Percentiles rank a stretch among this genome's conserved stretches.
These are phyloP conservation scores for Mellilla xanthometata DNA, from an alignment of 2,888 invertebrate genomes.

Conservation along the genomic window DNA sequence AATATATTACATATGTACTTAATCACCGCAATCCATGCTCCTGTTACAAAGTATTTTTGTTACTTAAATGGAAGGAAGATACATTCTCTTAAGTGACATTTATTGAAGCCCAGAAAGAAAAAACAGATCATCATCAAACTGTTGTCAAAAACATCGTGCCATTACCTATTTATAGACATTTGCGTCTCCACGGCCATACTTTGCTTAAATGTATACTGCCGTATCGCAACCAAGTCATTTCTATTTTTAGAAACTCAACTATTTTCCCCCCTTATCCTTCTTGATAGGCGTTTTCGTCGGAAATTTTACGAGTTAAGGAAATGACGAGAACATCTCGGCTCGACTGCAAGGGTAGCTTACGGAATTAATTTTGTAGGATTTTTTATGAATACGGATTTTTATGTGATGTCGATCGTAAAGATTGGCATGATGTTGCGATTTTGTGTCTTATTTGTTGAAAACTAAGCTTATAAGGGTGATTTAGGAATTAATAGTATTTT, in stretches of 20 bases:
- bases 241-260: slow-evolving; percentile 36
- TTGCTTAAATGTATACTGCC: slow-evolving; percentile 33
- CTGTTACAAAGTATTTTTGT: too few species aligned
- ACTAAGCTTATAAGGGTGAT: too few species aligned
- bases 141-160: too few species aligned
- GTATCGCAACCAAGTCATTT: slow-evolving; percentile 31
- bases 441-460: slow-evolving; percentile 1
- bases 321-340: slow-evolving; percentile 30
- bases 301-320: slow-evolving; percentile 40
- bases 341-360: slow-evolving; percentile 16
- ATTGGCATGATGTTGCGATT: slow-evolving; percentile 17
- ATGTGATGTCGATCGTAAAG: slow-evolving; percentile 19
- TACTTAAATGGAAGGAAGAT: too few species aligned
- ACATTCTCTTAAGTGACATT: too few species aligned
- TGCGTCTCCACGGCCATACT: too few species aligned
- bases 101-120: too few species aligned
- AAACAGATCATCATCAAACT: too few species aligned
- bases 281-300: slow-evolving; percentile 32
- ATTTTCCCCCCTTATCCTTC: slow-evolving; percentile 33
- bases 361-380: slow-evolving; percentile 28
- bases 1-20: too few species aligned
- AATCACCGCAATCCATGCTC: too few species aligned
- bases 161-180: too few species aligned
- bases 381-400: slow-evolving; percentile 23
- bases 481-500: too few species aligned